Evolutionary conservation across 2,797 vertebrate species (phyloP).

Genomic region (Onychomys torridus): DNA sequence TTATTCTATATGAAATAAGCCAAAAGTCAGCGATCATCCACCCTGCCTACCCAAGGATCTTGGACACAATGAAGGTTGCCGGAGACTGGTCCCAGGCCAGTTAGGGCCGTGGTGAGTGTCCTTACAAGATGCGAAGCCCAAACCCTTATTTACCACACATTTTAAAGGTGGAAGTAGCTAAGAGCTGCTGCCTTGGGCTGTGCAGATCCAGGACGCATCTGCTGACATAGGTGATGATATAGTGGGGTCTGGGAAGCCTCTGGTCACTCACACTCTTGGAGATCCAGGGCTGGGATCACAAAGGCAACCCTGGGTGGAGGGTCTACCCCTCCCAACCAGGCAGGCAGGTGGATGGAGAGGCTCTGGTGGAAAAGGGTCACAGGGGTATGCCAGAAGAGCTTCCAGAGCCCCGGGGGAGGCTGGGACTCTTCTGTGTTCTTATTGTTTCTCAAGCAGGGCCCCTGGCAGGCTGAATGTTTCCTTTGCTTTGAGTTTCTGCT

Average conservation of each 20-base stretch:
- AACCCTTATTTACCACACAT: fast-evolving
- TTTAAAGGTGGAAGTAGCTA: not conserved
- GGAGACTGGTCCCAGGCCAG: not conserved
- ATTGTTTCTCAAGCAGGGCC: not conserved
- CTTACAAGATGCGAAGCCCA: not conserved
- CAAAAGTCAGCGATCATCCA: not conserved
- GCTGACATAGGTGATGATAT: not conserved
- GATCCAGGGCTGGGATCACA: not conserved
- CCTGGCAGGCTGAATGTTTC: slow-evolving; percentile 1
- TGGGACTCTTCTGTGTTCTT: not conserved
- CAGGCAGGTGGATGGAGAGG: not conserved
- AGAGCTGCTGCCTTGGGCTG: fast-evolving
- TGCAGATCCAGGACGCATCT: no score
- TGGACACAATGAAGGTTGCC: not conserved
- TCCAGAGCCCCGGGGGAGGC: not conserved
- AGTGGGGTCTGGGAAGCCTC: not conserved
- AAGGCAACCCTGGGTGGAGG: not conserved
- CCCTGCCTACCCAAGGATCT: not conserved
- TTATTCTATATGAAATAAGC: not conserved
- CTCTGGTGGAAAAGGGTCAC: not conserved
- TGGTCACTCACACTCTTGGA: not conserved
- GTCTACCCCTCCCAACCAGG: not conserved
- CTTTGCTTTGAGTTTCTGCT: slow-evolving; percentile 34
- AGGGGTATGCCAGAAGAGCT: not conserved
- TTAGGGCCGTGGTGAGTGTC: not conserved